Evolutionary conservation across 2,888 invertebrate species (phyloP).

Genomic region (Julus scanicus): DNA sequence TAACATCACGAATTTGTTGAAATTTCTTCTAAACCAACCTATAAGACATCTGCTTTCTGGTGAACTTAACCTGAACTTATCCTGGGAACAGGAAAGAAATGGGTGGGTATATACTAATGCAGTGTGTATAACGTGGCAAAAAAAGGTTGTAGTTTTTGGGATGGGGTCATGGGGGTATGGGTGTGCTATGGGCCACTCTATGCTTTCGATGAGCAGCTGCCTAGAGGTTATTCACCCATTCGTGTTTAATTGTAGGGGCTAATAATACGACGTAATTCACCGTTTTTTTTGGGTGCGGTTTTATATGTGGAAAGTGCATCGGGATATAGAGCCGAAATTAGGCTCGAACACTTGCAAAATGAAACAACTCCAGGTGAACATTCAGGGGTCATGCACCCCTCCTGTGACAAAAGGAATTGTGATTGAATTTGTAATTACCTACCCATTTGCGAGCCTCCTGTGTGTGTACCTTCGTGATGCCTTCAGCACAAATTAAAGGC

Average conservation of each 20-base stretch:
- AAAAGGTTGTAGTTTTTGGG: neutral
- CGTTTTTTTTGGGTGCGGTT: slow-evolving; percentile 32
- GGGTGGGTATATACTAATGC: neutral
- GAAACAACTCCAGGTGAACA: slow-evolving; percentile 29
- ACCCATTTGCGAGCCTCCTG: neutral
- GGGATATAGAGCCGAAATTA: slow-evolving; percentile 36
- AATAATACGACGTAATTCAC: slow-evolving; percentile 36
- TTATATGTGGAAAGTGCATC: slow-evolving; percentile 30
- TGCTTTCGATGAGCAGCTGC: slow-evolving; percentile 33
- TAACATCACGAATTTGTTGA: too few relatives aligned
- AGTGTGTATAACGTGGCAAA: neutral
- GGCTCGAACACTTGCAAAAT: slow-evolving; percentile 31
- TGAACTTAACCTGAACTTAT: neutral
- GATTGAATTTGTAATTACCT: slow-evolving; percentile 45
- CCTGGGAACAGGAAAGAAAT: neutral
- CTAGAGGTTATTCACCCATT: slow-evolving; percentile 32
- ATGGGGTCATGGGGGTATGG: slow-evolving; percentile 22
- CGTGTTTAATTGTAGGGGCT: slow-evolving; percentile 38
- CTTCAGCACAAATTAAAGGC: too few relatives aligned
- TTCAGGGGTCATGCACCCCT: slow-evolving; percentile 31
- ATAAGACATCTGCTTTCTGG: neutral
- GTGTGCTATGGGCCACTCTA: neutral
- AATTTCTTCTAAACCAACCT: neutral
- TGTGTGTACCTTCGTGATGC: neutral
- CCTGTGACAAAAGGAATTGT: slow-evolving; percentile 40